Percentiles rank a stretch among this genome's conserved stretches.
Evolutionary conservation across 2,888 invertebrate species (phyloP).

Genomic region (Leuctra nigra): DNA sequence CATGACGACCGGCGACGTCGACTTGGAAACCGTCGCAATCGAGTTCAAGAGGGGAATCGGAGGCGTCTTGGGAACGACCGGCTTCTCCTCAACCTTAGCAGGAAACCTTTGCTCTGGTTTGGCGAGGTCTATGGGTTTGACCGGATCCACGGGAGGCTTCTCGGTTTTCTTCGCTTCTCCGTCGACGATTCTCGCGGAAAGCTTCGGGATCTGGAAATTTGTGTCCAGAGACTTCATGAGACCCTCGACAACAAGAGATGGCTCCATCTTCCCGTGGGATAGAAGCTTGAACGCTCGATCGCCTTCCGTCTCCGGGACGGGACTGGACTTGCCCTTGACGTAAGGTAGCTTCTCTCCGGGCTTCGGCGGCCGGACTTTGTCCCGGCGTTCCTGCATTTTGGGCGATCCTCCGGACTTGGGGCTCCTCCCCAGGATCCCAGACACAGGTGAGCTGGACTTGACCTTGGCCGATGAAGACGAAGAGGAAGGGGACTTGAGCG

Average conservation of each 20-base stretch:
- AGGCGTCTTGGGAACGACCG: neutral
- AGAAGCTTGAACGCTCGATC: constrained; percentile 51
- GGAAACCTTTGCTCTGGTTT: neutral
- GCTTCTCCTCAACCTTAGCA: neutral
- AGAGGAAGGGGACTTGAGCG: constrained; percentile 15
- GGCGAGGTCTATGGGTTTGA: neutral
- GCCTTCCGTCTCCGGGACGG: constrained; percentile 54
- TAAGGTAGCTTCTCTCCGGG: constrained; percentile 19
- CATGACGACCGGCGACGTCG: neutral
- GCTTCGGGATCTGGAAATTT: constrained; percentile 82
- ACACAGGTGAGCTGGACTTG: constrained; percentile 34
- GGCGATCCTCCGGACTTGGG: constrained; percentile 49
- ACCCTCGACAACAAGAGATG: constrained; percentile 57
- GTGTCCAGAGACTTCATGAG: constrained; percentile 71
- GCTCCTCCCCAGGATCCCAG: constrained; percentile 24
- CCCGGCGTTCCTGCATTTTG: constrained; percentile 49
- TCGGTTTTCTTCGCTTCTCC: constrained; percentile 33
- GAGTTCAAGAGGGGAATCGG: neutral
- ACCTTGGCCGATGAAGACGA: constrained; percentile 34
- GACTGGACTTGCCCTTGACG: constrained; percentile 54
- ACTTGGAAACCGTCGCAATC: neutral
- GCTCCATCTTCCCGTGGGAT: constrained; percentile 48
- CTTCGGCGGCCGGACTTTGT: constrained; percentile 42
- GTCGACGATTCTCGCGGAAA: constrained; percentile 50
- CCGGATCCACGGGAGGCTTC: neutral